phyloP scores from a whole-genome alignment of 2,888 invertebrate species.

The Crocallis elinguaria region DNA sequence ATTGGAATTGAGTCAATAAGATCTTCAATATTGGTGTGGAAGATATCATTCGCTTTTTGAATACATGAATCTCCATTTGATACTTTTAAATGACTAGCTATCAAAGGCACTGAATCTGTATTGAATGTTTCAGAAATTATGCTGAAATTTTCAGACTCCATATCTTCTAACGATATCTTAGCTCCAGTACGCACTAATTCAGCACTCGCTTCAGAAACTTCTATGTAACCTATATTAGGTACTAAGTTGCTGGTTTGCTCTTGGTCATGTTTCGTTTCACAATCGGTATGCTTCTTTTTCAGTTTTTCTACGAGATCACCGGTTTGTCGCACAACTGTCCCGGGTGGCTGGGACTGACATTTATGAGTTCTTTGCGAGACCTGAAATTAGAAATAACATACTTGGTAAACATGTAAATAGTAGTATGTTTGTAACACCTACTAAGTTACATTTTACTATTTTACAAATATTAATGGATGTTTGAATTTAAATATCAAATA shows the following conservation, averaged over 20 bases:
- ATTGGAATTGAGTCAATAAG: conserved; percentile 60
- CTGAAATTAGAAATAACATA: conserved; percentile 55
- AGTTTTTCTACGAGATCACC: conserved; percentile 80
- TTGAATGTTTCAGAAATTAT: conserved; percentile 61
- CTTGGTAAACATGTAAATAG: too few relatives aligned
- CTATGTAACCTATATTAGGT: conserved; percentile 36
- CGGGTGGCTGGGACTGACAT: conserved; percentile 87
- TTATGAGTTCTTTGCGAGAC: conserved; percentile 94
- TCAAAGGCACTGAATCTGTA: conserved; percentile 37
- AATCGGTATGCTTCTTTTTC: conserved; percentile 64
- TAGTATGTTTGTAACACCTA: too few relatives aligned
- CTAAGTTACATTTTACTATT: too few relatives aligned
- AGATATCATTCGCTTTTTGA: conserved; percentile 55
- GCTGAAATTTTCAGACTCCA: conserved; percentile 75
- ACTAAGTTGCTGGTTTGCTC: not conserved
- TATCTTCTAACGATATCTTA: conserved; percentile 76
- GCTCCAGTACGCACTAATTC: conserved; percentile 76
- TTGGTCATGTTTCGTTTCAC: conserved; percentile 25
- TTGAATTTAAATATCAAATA: too few relatives aligned
- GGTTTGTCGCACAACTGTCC: conserved; percentile 79
- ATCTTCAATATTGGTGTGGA: conserved; percentile 68
- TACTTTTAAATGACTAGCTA: not conserved
- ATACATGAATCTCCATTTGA: not conserved
- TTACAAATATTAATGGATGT: too few relatives aligned
- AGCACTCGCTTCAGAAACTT: conserved; percentile 73